Evolutionary conservation across 1,140 invertebrate genomes (phyloP), one percentile per base, ranked within the genome.

Genomic region (Aphaenogaster rudis): DNA sequence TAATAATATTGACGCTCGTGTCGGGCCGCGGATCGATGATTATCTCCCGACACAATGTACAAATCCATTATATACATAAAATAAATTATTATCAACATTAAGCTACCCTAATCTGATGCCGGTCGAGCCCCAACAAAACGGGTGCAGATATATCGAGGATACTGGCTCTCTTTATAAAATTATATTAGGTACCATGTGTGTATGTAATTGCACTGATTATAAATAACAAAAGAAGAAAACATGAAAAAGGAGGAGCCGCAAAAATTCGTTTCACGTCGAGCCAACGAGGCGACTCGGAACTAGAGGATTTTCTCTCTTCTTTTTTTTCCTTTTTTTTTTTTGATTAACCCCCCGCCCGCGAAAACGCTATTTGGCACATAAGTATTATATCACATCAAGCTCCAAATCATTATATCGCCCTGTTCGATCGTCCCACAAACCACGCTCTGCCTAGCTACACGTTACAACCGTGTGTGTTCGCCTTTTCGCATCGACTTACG

Each of bases 31-130:
- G 66, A 81, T 92, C 61, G 63, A 88, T 86, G 42, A 91, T 86
- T 86, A 88, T 86, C 86, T 84, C 50, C 88, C 90, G 92, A 90
- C 89, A 91, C 93, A 94, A 94, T 95, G 92, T 94, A 95, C 92
- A 94, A 94, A 93, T 94, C 91, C 90, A 91, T 93, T 95, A 95
- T 95, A 95, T 95, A 95, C 94, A 95, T 94, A 91, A 95, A 95
- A 95, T 95, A 95, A 95, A 95, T 95, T 94, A 95, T 95, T 94
- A 95, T 95, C 91, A 95, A 95, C 93, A 95, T 95, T 95, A 95
- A 95, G 92, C 94, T 95, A 94, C 81, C 92, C 82, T 86, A 84
- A 89, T 87, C 88, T 89, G 87, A 79, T 88, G 88, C 88, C 88
- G 88, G 86, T 87, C 85, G 88, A 84, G 72, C 57, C 90, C 89